phyloP scores from a whole-genome alignment of 2,888 invertebrate genomes.

The Eremobia ochroleuca region DNA sequence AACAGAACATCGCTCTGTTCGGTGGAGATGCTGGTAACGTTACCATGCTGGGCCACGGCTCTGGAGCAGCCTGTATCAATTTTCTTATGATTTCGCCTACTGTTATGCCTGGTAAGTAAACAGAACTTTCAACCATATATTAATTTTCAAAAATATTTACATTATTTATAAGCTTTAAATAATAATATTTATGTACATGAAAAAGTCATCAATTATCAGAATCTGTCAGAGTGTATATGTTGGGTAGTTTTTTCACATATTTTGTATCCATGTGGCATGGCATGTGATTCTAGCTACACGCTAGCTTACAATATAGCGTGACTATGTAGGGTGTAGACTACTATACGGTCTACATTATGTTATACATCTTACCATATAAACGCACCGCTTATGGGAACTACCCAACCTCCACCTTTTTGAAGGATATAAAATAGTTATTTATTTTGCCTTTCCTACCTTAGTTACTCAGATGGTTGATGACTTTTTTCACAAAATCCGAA shows the following conservation, averaged over 20 bases:
- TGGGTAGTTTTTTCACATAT: not conserved
- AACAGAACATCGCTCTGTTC: slow-evolving; percentile 98
- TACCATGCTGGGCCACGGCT: slow-evolving; percentile 99
- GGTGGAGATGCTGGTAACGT: slow-evolving; percentile 98
- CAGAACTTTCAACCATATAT: not conserved
- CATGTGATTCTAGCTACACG: not conserved
- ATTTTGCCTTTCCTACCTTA: not conserved
- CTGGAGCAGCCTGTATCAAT: slow-evolving; percentile 99
- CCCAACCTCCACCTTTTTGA: slow-evolving; percentile 17
- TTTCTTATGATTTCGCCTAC: slow-evolving; percentile 99
- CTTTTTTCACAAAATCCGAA: not conserved
- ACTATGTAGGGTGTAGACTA: not conserved
- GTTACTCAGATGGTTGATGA: too few species aligned
- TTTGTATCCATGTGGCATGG: not conserved
- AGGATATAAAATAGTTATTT: slow-evolving; percentile 9
- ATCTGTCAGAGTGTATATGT: not conserved
- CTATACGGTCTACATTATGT: not conserved
- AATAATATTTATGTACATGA: not conserved
- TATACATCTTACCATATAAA: slow-evolving; percentile 36
- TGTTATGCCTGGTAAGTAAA: slow-evolving; percentile 93
- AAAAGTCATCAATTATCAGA: not conserved
- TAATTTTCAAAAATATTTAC: not conserved
- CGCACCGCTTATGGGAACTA: not conserved
- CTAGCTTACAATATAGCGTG: too few species aligned
- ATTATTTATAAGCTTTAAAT: not conserved